Evolutionary conservation across 2,888 invertebrate species (phyloP).

Genomic region (Acrobasis consociella): DNA sequence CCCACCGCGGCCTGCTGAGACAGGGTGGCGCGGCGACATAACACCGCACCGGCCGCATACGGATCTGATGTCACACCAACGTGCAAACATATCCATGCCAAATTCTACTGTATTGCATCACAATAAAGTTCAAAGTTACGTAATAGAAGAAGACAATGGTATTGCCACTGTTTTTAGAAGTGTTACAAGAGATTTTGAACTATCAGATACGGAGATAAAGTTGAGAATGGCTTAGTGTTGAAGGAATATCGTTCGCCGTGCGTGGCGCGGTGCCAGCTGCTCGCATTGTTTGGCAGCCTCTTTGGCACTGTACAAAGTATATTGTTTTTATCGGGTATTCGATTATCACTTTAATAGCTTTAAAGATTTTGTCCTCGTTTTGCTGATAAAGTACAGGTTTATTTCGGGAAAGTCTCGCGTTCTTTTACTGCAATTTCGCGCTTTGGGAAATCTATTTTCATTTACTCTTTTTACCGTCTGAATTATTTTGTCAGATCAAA

Average conservation of each 20-base stretch:
- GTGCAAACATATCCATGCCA: neutral
- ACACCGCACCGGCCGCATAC: neutral
- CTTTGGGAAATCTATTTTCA: neutral
- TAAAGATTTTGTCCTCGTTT: slow-evolving; percentile 7
- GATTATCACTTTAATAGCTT: slow-evolving; percentile 18
- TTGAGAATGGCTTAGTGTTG: neutral
- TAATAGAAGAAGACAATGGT: neutral
- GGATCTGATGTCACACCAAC: slow-evolving; percentile 14
- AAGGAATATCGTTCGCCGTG: slow-evolving; percentile 1
- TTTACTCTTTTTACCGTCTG: too few species aligned
- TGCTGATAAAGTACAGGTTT: slow-evolving; percentile 1
- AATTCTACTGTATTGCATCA: neutral
- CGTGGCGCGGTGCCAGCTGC: slow-evolving; percentile 6
- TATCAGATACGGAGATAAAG: neutral
- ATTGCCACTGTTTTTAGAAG: neutral
- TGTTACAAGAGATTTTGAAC: neutral
- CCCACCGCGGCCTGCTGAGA: slow-evolving; percentile 9
- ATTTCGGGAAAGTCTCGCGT: neutral
- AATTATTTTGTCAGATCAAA: too few species aligned
- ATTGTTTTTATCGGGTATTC: slow-evolving; percentile 18
- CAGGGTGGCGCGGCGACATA: slow-evolving; percentile 15
- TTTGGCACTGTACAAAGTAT: neutral
- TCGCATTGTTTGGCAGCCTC: neutral
- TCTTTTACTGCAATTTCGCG: neutral
- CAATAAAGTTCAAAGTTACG: neutral